Base-by-base conservation (phyloP, 2,888 invertebrate species). In the Camptogramma bilineatum region DNA sequence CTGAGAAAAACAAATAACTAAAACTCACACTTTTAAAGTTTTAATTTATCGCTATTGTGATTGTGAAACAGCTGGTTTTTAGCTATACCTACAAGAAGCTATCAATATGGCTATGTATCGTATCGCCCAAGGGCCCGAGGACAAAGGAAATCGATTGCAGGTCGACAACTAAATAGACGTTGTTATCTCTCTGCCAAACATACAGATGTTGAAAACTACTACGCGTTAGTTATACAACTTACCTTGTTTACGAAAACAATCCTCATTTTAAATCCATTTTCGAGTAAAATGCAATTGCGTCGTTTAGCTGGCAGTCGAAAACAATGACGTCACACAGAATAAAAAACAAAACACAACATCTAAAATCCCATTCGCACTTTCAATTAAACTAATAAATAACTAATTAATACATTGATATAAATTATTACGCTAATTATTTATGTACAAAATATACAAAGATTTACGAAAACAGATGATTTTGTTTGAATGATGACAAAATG, bases 241-340 rank as follows among this genome's bases (percentile, higher is more conserved):
- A 92, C 93, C 90, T 87, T 85, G 79, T 82, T 83, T 82, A 81
- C 76, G 75, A 81, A 82, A 85, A 83, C 80, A 82, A 84, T 84
- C 86, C 78, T 91, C 92, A 93, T 91, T 91, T 87, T 91, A 88
- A 85, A 85, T 87, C 88, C 93, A 93, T 93, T 88, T 91, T 87
- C 81, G 73, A 80, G 80, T 83, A 85, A 90, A 88, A 88, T 87
- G 88, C 86, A 94, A 95, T 94, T 95, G 94, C 95, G 95, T 94
- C 94, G 94, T 94, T 88, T 83, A 62, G 85, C 87, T 93, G 88
- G 91, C 91, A 91, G 90, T 91, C 89, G 90, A 90, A 91, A 91
- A 91, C 84, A 88, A 89, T 94, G 94, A 94, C 94, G 94, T 94
- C 94, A 94, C 92, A 86, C 83, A 9, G 73, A 83, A 84, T 83